A percentile compares a stretch with the other conserved stretches of the same genome.
Evolutionary conservation across 2,797 vertebrate genomes (phyloP).

Genomic region (Leucoraja ocellata): DNA sequence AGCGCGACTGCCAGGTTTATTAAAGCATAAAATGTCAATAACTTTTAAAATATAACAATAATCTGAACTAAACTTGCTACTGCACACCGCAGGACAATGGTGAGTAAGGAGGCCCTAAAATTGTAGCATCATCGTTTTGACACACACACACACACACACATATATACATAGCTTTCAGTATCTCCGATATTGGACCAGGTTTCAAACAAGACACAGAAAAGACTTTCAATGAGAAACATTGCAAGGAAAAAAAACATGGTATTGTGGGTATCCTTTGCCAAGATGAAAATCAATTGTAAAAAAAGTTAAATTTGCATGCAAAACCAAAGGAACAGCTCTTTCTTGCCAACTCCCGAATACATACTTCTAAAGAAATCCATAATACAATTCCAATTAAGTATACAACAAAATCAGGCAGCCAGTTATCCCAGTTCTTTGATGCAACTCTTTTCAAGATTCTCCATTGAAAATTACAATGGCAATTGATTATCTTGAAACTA

Average conservation of each 20-base stretch:
- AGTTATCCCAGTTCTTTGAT: neutral
- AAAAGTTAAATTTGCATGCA: neutral
- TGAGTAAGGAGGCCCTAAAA: no score
- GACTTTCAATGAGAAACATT: neutral
- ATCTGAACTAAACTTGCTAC: no score
- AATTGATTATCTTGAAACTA: no score
- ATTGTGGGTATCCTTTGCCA: neutral
- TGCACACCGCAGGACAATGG: no score
- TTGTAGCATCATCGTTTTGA: no score
- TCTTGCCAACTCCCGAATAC: neutral
- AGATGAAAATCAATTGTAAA: neutral
- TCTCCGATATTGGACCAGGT: neutral
- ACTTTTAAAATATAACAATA: no score
- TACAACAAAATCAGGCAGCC: neutral
- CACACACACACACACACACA: no score
- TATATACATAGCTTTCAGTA: neutral
- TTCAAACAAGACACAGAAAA: neutral
- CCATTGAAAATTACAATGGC: neutral
- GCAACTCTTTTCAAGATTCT: neutral
- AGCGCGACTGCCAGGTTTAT: no score
- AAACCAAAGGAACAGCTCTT: neutral
- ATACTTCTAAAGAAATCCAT: no score
- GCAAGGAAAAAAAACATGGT: neutral
- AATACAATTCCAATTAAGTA: neutral
- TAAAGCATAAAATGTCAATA: no score